Conservation (phyloP, 2,797 vertebrate genomes). For the Tiaroga cobitis region DNA sequence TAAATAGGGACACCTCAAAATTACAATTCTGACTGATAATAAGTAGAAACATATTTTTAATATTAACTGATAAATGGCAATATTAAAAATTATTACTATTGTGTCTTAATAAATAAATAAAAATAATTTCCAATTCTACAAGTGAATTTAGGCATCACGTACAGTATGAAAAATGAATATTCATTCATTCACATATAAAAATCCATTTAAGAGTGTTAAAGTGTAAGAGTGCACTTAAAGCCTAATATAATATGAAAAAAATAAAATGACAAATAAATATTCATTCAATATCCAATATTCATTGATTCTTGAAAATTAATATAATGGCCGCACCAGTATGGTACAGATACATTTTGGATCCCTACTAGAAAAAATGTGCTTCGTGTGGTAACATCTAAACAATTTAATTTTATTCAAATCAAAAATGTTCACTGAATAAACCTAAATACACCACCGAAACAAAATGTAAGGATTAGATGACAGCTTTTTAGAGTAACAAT, state of each 20-base stretch:
- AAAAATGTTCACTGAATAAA: neutral
- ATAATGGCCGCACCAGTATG: neutral
- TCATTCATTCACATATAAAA: neutral
- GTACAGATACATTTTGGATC: neutral
- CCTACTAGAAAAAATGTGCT: neutral
- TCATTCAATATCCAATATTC: neutral
- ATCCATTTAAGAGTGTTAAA: neutral
- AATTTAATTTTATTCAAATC: neutral
- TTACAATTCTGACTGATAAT: neutral
- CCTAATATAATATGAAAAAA: neutral
- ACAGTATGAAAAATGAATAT: neutral
- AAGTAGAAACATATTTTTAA: neutral
- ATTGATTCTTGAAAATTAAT: neutral
- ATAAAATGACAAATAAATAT: neutral
- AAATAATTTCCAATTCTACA: neutral
- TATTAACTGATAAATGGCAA: neutral
- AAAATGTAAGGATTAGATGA: neutral
- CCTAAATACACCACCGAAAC: neutral
- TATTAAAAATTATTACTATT: neutral
- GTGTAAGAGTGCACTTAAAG: no score
- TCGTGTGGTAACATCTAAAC: neutral
- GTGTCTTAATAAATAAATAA: neutral
- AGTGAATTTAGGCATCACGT: neutral
- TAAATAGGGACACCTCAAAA: neutral
- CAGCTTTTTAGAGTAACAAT: neutral